These are phyloP conservation scores for Pristionchus entomophagus DNA, from an alignment of 2,888 invertebrate genomes.

Conservation along the genomic window DNA sequence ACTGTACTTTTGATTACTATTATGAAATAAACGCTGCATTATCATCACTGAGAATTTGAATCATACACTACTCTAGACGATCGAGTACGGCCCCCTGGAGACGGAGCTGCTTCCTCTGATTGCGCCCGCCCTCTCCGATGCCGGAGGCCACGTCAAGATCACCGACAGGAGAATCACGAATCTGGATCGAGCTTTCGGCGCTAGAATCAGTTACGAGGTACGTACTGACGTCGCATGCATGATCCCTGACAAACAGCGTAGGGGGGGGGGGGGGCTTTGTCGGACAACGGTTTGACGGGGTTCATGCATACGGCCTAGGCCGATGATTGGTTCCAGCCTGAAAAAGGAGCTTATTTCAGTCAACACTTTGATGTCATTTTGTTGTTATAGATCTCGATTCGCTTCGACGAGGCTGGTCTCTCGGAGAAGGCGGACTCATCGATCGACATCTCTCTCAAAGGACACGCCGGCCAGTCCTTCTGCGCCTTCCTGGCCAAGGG, in stretches of 20 bases:
- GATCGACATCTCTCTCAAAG: conserved; percentile 88
- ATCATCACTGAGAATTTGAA: not conserved
- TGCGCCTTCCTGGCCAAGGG: conserved; percentile 95
- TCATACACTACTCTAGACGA: conserved; percentile 51
- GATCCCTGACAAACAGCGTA: too few species aligned
- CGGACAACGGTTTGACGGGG: too few species aligned
- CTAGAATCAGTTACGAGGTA: conserved; percentile 91
- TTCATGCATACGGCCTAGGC: too few species aligned
- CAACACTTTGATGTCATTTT: too few species aligned
- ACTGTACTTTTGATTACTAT: too few species aligned
- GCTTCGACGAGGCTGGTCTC: conserved; percentile 72
- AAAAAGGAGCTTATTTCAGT: too few species aligned
- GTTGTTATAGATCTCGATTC: conserved; percentile 65
- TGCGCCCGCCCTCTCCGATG: conserved; percentile 66
- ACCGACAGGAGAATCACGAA: conserved; percentile 87
- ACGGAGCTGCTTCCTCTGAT: conserved; percentile 61
- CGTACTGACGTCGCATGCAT: too few species aligned
- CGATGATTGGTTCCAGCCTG: too few species aligned
- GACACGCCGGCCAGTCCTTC: conserved; percentile 98
- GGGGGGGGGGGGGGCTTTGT: too few species aligned
- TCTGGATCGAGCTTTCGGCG: conserved; percentile 92
- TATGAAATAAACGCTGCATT: not conserved
- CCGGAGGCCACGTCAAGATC: conserved; percentile 81
- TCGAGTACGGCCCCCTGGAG: conserved; percentile 68
- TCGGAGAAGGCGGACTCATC: conserved; percentile 58